A percentile compares a stretch with the other conserved stretches of the same genome.
Evolutionary conservation across 2,797 vertebrate species (phyloP).

Genomic region (Acrossocheilus fasciatus): DNA sequence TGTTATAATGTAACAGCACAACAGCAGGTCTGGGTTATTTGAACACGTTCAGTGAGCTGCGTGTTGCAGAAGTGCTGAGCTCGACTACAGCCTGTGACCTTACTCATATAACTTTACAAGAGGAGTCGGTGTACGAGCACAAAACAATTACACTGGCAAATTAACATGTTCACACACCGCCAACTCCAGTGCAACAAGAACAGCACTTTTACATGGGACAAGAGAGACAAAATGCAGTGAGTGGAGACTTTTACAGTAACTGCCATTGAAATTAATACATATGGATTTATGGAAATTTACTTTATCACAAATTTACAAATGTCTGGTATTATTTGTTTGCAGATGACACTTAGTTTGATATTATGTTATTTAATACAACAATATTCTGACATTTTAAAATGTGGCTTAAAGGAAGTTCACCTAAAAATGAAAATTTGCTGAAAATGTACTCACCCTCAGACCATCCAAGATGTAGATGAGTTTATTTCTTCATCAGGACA

Average conservation of each 20-base stretch:
- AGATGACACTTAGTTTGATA: background rate
- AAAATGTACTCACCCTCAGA: background rate
- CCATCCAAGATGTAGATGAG: background rate
- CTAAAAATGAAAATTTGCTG: background rate
- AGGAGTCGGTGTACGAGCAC: slow-evolving; percentile 16
- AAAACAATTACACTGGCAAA: slow-evolving; percentile 39
- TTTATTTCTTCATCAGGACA: background rate
- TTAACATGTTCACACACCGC: slow-evolving; percentile 19
- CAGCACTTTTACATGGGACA: background rate
- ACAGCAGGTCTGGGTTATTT: slow-evolving; percentile 1
- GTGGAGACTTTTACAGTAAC: background rate
- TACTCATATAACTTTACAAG: slow-evolving; percentile 39
- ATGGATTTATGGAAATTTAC: background rate
- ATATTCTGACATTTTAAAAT: background rate
- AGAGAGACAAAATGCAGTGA: background rate
- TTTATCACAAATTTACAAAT: background rate
- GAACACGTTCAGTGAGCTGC: background rate
- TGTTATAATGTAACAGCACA: slow-evolving; percentile 13
- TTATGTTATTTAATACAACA: background rate
- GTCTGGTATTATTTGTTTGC: background rate
- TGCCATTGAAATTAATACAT: background rate
- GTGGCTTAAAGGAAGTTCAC: too few relatives aligned
- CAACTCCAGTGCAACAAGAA: background rate
- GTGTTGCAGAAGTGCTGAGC: slow-evolving; percentile 9
- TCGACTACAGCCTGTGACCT: slow-evolving; percentile 7